Evolutionary conservation across 2,797 vertebrate species (phyloP).

Genomic region (Sebastes jordani): DNA sequence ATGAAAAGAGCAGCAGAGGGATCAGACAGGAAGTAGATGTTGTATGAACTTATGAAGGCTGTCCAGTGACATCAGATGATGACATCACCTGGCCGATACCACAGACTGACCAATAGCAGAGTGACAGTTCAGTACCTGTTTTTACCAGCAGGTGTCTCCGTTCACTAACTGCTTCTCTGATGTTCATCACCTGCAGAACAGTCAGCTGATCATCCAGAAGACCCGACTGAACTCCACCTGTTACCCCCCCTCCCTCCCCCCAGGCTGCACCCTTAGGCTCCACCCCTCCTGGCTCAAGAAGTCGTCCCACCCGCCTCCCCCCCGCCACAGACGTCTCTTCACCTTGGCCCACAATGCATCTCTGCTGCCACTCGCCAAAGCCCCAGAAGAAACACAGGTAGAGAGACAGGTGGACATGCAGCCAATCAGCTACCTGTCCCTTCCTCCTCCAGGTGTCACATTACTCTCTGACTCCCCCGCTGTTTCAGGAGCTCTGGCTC

Average conservation of each 20-base stretch:
- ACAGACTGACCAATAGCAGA: neutral
- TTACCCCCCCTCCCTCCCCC: conserved; percentile 73
- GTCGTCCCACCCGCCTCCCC: neutral
- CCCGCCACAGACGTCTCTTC: conserved; percentile 52
- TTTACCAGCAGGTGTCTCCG: neutral
- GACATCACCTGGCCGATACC: neutral
- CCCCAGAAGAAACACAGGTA: conserved; percentile 38
- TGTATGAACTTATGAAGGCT: too few relatives aligned
- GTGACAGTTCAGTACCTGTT: neutral
- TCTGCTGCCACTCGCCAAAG: conserved; percentile 77
- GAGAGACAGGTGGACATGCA: conserved; percentile 18
- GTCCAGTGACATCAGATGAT: too few relatives aligned
- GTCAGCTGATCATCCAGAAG: conserved; percentile 75
- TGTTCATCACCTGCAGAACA: conserved; percentile 77
- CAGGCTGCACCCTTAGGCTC: conserved; percentile 71
- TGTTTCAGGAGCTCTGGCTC: conserved; percentile 8
- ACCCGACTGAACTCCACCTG: conserved; percentile 7
- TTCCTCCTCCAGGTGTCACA: neutral
- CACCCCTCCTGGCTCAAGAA: conserved; percentile 71
- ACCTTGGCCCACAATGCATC: conserved; percentile 68
- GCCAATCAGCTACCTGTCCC: conserved; percentile 20
- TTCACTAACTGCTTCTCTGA: neutral
- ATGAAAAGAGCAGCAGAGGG: too few relatives aligned
- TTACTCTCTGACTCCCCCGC: neutral
- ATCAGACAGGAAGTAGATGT: too few relatives aligned